phyloP scores from a whole-genome alignment of 2,113 vertebrate genomes.

The Scatophagus argus region DNA sequence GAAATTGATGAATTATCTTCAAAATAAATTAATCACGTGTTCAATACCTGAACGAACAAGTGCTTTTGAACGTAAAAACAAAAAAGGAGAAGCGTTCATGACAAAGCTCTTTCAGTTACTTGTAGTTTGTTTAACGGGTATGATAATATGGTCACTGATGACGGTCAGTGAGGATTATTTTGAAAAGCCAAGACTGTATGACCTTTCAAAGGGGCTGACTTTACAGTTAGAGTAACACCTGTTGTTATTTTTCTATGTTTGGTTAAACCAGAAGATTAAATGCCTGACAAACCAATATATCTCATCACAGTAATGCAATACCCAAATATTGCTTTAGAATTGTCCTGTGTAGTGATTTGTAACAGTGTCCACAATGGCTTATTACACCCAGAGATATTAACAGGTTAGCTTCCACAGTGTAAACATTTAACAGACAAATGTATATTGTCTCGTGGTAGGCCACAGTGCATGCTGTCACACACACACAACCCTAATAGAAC shows the following conservation, averaged over 20 bases:
- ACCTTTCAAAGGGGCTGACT: not conserved
- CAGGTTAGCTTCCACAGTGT: not conserved
- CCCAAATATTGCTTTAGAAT: not conserved
- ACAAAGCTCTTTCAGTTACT: accelerated
- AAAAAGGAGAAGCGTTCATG: accelerated
- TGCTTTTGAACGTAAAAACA: accelerated
- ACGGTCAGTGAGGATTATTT: not conserved
- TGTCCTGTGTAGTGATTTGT: not conserved
- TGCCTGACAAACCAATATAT: not conserved
- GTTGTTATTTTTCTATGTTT: not conserved
- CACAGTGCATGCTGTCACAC: not conserved
- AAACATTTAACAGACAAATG: not conserved
- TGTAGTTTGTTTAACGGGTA: not conserved
- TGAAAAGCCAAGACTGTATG: not conserved
- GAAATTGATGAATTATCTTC: not conserved
- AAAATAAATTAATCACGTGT: not conserved
- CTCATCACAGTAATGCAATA: too few relatives aligned
- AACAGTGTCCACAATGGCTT: not conserved
- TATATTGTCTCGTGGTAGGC: not conserved
- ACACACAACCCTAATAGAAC: not conserved
- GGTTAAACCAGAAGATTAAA: not conserved
- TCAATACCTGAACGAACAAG: accelerated
- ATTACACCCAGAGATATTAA: not conserved
- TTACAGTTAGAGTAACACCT: not conserved
- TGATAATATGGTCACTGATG: too few relatives aligned